Evolutionary conservation across 1,140 invertebrate genomes (phyloP).

Genomic region (Drosophila jambulina): DNA sequence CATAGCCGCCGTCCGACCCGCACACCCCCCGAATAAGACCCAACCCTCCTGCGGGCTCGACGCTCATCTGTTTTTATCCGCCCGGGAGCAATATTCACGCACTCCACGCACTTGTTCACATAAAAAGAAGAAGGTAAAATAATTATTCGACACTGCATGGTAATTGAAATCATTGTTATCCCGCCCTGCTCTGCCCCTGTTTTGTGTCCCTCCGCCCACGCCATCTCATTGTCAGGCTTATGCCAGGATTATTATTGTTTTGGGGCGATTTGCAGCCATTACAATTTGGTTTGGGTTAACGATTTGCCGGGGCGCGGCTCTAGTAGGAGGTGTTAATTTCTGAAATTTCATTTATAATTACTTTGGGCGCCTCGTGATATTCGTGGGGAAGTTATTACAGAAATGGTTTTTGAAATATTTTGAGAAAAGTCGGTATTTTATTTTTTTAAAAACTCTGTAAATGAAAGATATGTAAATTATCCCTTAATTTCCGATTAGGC

Average conservation of each 20-base stretch:
- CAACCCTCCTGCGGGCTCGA: constrained; percentile 8
- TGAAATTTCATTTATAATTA: constrained; percentile 61
- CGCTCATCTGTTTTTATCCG: constrained; percentile 82
- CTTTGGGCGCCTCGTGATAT: constrained; percentile 4
- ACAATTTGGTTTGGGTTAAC: constrained; percentile 40
- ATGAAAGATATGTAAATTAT: not conserved
- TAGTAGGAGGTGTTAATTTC: constrained; percentile 64
- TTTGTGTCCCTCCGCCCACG: constrained; percentile 41
- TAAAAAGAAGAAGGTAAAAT: constrained; percentile 76
- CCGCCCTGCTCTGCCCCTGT: constrained; percentile 34
- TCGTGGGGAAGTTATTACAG: not conserved
- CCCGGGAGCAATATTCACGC: constrained; percentile 84
- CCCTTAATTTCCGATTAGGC: not conserved
- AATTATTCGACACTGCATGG: constrained; percentile 84
- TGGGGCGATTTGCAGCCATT: constrained; percentile 56
- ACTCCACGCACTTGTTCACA: constrained; percentile 75
- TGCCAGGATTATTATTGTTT: constrained; percentile 74
- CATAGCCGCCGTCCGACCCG: constrained; percentile 71
- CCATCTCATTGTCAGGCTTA: constrained; percentile 54
- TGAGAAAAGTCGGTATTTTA: not conserved
- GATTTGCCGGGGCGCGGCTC: not conserved
- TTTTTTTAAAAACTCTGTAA: not conserved
- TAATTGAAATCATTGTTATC: constrained; percentile 84
- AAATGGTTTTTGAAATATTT: constrained; percentile 11
- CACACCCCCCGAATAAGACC: not conserved